A percentile compares a stretch with the other conserved stretches of the same genome.
phyloP scores from a whole-genome alignment of 2,888 invertebrate genomes.

The Ceraclea dissimilis region DNA sequence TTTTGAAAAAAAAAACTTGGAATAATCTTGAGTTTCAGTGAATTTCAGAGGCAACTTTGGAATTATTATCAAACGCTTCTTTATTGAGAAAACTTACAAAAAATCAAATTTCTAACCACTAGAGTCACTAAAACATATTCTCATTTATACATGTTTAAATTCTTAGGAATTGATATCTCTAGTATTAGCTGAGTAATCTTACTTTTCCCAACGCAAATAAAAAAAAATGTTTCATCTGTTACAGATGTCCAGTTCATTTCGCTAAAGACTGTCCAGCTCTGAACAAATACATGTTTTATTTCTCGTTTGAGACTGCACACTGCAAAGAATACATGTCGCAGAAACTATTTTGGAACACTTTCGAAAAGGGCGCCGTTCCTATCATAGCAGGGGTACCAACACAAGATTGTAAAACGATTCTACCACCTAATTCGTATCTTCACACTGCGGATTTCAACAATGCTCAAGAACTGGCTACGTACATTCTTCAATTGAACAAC shows the following conservation, averaged over 20 bases:
- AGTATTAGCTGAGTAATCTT: too few species aligned
- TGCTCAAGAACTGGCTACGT: constrained; percentile 44
- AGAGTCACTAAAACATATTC: too few species aligned
- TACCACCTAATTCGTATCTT: constrained; percentile 58
- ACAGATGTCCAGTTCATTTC: constrained; percentile 59
- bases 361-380: constrained; percentile 54
- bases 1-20: too few species aligned
- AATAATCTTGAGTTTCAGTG: too few species aligned
- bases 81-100: too few species aligned
- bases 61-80: too few species aligned
- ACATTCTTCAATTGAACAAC: constrained; percentile 42
- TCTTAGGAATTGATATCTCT: too few species aligned
- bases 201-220: too few species aligned
- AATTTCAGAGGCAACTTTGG: too few species aligned
- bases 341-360: constrained; percentile 61
- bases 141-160: too few species aligned
- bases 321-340: constrained; percentile 66
- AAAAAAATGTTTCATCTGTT: too few species aligned
- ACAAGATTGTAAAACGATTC: constrained; percentile 38
- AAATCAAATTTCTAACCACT: too few species aligned
- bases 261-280: constrained; percentile 49
- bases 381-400: constrained; percentile 55
- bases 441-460: constrained; percentile 49
- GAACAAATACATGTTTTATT: constrained; percentile 56
- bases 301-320: constrained; percentile 62